Conservation (phyloP, 2,888 invertebrate species). For the Lottia scabra region DNA sequence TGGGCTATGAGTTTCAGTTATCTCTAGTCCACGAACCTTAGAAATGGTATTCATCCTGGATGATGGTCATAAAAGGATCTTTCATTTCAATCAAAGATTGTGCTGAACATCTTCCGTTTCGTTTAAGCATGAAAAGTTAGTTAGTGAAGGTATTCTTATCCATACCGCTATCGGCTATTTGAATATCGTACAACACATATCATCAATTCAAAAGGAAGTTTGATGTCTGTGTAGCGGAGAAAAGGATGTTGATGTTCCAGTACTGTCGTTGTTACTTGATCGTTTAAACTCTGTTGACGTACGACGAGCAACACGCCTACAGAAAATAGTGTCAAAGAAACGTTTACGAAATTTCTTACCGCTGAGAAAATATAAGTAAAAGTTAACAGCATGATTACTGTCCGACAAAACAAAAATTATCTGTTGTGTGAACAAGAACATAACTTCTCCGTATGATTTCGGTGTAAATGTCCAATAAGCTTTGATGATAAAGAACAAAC, state of each 20-base stretch:
- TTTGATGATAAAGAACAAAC: constrained; percentile 47
- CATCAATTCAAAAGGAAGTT: no score
- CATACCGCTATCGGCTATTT: no score
- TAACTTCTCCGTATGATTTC: constrained; percentile 32
- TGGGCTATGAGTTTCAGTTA: no score
- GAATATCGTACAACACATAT: no score
- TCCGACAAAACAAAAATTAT: constrained; percentile 14
- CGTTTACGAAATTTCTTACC: constrained; percentile 11
- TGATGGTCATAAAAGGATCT: no score
- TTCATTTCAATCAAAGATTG: no score
- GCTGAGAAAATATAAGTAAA: constrained; percentile 15
- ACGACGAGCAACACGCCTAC: background rate
- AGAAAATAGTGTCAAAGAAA: constrained; percentile 12
- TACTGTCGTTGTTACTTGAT: constrained; percentile 12
- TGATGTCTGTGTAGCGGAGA: no score
- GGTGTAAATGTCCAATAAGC: constrained; percentile 41
- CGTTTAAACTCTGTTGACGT: constrained; percentile 13
- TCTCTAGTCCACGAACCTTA: no score
- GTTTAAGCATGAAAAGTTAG: no score
- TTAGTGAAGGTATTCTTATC: no score
- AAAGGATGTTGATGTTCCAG: constrained; percentile 4
- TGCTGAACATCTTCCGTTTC: no score
- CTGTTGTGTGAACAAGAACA: constrained; percentile 41
- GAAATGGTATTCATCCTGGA: no score
- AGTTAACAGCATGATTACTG: constrained; percentile 14